A percentile compares a stretch with the other conserved stretches of the same genome.
Evolutionary conservation across 2,888 invertebrate genomes (phyloP).

Genomic region (Rhamphomyia laevipes): DNA sequence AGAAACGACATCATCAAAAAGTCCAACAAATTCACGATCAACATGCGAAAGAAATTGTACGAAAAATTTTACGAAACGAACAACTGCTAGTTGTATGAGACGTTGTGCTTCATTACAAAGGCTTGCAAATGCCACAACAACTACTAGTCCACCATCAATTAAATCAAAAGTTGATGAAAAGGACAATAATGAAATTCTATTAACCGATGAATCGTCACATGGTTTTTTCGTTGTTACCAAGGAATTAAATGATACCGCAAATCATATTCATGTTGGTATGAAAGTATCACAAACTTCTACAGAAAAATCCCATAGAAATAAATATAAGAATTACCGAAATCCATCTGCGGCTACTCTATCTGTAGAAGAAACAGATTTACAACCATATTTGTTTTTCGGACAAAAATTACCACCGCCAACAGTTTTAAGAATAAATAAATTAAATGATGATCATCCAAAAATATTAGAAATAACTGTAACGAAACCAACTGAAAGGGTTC

Average conservation of each 20-base stretch:
- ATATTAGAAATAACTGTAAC: constrained; percentile 51
- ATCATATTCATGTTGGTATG: constrained; percentile 28
- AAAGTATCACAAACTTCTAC: constrained; percentile 16
- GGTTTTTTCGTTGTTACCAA: constrained; percentile 35
- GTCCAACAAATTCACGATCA: constrained; percentile 30
- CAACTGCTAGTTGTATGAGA: constrained; percentile 37
- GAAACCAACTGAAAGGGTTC: constrained; percentile 24
- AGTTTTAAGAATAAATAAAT: constrained; percentile 35
- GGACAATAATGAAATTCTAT: constrained; percentile 35
- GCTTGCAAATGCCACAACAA: constrained; percentile 14
- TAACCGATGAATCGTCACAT: constrained; percentile 37
- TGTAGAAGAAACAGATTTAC: constrained; percentile 42
- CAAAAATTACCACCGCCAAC: constrained; percentile 45
- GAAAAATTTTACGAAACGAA: constrained; percentile 35
- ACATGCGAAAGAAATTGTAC: constrained; percentile 36
- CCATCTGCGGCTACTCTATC: constrained; percentile 11
- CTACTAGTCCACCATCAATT: constrained; percentile 10
- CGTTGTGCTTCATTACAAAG: constrained; percentile 32
- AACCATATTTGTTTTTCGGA: constrained; percentile 59
- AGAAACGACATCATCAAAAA: constrained; percentile 28
- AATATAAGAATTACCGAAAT: constrained; percentile 21
- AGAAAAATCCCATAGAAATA: constrained; percentile 18
- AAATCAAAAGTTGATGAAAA: constrained; percentile 21
- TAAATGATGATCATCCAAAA: constrained; percentile 42
- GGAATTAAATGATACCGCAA: constrained; percentile 32